Evolutionary conservation across 64 coral and sea anemone species (phyloP), one percentile per base, ranked within the genome.

Genomic region (Pachyseris speciosa): DNA sequence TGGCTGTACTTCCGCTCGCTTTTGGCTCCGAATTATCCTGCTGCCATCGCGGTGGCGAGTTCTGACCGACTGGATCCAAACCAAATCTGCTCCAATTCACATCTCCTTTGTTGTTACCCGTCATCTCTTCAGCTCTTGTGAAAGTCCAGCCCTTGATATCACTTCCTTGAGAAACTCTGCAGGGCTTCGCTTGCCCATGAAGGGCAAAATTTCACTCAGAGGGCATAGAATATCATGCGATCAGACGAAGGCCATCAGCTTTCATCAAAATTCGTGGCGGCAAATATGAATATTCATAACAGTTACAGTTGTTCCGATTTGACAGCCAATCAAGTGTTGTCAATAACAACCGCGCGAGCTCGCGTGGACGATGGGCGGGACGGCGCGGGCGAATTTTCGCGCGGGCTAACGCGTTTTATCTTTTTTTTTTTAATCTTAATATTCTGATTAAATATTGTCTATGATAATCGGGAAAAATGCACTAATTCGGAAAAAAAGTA

Each of bases 81-180:
- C 89, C 89, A 91, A 91, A 91, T 34, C 89, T 49, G 60, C 67
- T 84, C 89, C 89, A 91, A 65, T 91, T 71, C 37, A 84, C 78
- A 75, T 71, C 27, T 42, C 36, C 33, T 91, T 73, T 84, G 77
- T 61, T 61, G 20, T 71, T 71, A 16, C 84, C 79, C 36, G 75
- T 80, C 74, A 69, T 84, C 48, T 74, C 57, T 26, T 47, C 79
- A 33, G 26, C 39, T 40, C 51, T 63, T 19, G 5, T 60, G 65
- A 44, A 43, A 37, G 4, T 63, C 1, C 11, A 26, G 25, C 81
- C 53, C 22, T 26, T 34, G 28, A 55, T 69, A 13, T 32, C 59
- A 20, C 7, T n/a, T 34, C 20, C 39, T 78, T 37, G 13, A 57
- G 34, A 12, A 9, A 55, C 68, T 66, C 34, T 50, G 27, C 69